phyloP scores from a whole-genome alignment of 2,888 invertebrate genomes.

The Apodemia mormo region DNA sequence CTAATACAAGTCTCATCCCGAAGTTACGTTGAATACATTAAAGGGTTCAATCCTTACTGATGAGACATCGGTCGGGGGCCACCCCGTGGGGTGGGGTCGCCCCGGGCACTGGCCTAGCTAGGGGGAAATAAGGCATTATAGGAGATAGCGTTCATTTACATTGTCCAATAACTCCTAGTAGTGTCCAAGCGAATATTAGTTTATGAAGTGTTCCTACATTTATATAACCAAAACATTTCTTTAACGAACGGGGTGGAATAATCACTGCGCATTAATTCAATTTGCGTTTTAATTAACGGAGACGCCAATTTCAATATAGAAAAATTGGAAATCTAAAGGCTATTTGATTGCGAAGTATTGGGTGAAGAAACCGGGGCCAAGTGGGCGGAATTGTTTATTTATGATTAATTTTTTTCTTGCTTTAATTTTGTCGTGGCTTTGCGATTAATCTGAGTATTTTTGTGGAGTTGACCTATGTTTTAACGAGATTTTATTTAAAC shows the following conservation, averaged over 20 bases:
- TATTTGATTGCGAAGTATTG: slow-evolving; percentile 65
- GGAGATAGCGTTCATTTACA: slow-evolving; percentile 82
- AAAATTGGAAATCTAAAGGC: slow-evolving; percentile 66
- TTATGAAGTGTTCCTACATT: slow-evolving; percentile 59
- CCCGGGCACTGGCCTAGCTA: slow-evolving; percentile 67
- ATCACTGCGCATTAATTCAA: slow-evolving; percentile 72
- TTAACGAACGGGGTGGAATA: slow-evolving; percentile 58
- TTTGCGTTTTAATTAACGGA: slow-evolving; percentile 74
- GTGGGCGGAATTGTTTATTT: slow-evolving; percentile 25
- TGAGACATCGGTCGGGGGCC: slow-evolving; percentile 74
- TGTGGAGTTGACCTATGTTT: background rate
- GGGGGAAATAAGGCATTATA: slow-evolving; percentile 79
- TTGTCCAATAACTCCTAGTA: slow-evolving; percentile 83
- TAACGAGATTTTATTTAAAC: background rate
- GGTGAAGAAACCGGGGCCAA: slow-evolving; percentile 39
- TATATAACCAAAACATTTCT: slow-evolving; percentile 45
- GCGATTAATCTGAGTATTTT: background rate
- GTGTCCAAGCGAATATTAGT: slow-evolving; percentile 80
- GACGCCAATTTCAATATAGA: slow-evolving; percentile 70
- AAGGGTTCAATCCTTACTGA: slow-evolving; percentile 82
- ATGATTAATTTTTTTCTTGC: slow-evolving; percentile 27
- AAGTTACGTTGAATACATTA: slow-evolving; percentile 82
- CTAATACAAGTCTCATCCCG: slow-evolving; percentile 82
- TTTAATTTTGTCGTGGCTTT: background rate
- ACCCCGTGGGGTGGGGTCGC: slow-evolving; percentile 65